Percentiles rank a stretch among this genome's conserved stretches.
Evolutionary conservation across 2,797 vertebrate species (phyloP).

Genomic region (Lutjanus campechanus): DNA sequence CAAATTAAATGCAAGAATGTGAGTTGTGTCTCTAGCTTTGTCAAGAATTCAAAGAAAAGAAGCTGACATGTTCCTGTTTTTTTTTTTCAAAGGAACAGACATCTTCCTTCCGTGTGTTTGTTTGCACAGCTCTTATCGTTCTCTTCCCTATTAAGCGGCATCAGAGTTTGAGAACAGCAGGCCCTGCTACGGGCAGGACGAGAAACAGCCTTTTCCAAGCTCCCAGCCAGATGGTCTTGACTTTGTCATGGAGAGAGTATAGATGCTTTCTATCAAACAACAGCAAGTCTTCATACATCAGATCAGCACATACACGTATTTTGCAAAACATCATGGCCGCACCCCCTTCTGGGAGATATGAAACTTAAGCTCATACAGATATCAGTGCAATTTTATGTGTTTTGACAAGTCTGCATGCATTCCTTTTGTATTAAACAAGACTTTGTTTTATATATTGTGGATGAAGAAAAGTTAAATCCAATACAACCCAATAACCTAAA

Average conservation of each 20-base stretch:
- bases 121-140: conserved; percentile 54
- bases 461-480: too few relatives aligned
- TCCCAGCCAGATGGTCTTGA: conserved; percentile 79
- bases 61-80: conserved; percentile 38
- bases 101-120: conserved; percentile 49
- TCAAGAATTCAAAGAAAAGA: conserved; percentile 43
- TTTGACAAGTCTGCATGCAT: too few relatives aligned
- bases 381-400: too few relatives aligned
- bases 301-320: too few relatives aligned
- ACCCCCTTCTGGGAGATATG: too few relatives aligned
- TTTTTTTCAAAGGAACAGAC: conserved; percentile 55
- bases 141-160: conserved; percentile 54
- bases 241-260: conserved; percentile 61
- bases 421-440: background rate
- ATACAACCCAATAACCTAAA: too few relatives aligned
- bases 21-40: conserved; percentile 28
- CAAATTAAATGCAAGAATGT: conserved; percentile 32
- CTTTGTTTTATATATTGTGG: too few relatives aligned
- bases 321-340: too few relatives aligned
- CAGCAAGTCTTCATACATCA: conserved; percentile 35
- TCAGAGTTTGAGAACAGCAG: conserved; percentile 68
- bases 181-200: conserved; percentile 63
- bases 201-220: conserved; percentile 68
- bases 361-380: too few relatives aligned
- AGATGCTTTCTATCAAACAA: conserved; percentile 47